Percentiles rank a stretch among this genome's conserved stretches.
Conservation (phyloP, 2,888 invertebrate genomes). For the Acleris holmiana region DNA sequence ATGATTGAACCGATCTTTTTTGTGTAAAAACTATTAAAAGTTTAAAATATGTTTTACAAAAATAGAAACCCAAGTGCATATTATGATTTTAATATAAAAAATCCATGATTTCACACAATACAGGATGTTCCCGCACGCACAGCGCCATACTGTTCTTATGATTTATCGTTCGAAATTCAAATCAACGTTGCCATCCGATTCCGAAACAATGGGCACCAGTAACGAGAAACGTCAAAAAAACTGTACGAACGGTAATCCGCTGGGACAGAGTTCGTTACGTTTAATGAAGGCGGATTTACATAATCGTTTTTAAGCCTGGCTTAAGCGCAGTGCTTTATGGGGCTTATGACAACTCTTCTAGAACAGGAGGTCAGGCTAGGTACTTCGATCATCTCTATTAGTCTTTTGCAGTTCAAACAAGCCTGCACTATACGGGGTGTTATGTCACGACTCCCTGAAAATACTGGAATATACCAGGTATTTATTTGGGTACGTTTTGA, state of each 20-base stretch:
- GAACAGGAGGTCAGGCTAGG: not conserved
- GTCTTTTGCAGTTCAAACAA: not conserved
- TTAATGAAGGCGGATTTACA: conserved; percentile 66
- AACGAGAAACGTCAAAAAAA: conserved; percentile 31
- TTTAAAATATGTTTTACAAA: too few species aligned
- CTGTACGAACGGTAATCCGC: conserved; percentile 24
- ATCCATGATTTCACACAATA: too few species aligned
- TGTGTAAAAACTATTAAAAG: too few species aligned
- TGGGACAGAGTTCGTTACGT: conserved; percentile 59
- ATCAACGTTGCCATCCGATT: conserved; percentile 10
- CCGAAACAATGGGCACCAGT: conserved; percentile 24
- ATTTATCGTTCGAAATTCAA: conserved; percentile 27
- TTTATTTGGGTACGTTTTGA: too few species aligned
- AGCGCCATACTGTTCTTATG: conserved; percentile 14
- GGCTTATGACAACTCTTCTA: conserved; percentile 37
- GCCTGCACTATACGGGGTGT: too few species aligned
- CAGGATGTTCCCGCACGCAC: not conserved
- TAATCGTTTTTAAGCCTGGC: conserved; percentile 59
- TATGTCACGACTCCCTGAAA: too few species aligned
- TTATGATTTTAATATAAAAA: too few species aligned
- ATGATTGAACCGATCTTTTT: too few species aligned
- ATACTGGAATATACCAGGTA: too few species aligned
- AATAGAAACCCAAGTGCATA: too few species aligned
- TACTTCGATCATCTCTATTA: not conserved
- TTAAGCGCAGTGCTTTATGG: conserved; percentile 43